phyloP scores from a whole-genome alignment of 2,797 vertebrate species.

The Pogonophryne albipinna region DNA sequence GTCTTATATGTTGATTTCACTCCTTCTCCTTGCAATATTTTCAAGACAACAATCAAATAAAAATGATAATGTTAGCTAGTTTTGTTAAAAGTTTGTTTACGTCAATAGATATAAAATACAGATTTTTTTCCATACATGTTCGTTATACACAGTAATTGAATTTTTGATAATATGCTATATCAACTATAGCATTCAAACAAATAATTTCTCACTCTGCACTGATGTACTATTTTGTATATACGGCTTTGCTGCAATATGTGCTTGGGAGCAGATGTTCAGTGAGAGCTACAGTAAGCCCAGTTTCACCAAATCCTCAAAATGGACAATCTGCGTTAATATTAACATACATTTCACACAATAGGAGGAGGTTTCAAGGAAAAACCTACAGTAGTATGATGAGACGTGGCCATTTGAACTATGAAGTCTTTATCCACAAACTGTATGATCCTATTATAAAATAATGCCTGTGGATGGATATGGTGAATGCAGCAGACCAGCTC shows the following conservation, averaged over 20 bases:
- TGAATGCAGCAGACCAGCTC: constrained; percentile 40
- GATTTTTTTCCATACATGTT: not conserved
- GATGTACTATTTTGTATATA: not conserved
- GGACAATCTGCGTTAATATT: constrained; percentile 40
- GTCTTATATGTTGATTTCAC: not conserved
- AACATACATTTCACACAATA: constrained; percentile 35
- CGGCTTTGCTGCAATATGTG: not conserved
- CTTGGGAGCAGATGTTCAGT: not conserved
- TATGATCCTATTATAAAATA: constrained; percentile 71
- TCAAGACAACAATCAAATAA: not conserved
- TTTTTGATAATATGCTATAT: not conserved
- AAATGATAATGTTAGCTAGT: not conserved
- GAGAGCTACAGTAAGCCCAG: constrained; percentile 9
- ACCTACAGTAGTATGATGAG: constrained; percentile 30
- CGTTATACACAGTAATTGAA: not conserved
- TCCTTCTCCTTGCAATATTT: not conserved
- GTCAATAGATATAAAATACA: not conserved
- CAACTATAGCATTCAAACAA: not conserved
- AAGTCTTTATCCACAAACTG: constrained; percentile 62
- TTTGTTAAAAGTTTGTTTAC: constrained; percentile 7
- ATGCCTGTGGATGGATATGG: constrained; percentile 42
- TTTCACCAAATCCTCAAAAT: constrained; percentile 20
- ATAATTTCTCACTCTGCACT: not conserved
- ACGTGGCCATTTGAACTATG: constrained; percentile 66
- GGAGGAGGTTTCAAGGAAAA: constrained; percentile 7